phyloP scores from a whole-genome alignment of 2,888 invertebrate species.

The Gari tellinella region DNA sequence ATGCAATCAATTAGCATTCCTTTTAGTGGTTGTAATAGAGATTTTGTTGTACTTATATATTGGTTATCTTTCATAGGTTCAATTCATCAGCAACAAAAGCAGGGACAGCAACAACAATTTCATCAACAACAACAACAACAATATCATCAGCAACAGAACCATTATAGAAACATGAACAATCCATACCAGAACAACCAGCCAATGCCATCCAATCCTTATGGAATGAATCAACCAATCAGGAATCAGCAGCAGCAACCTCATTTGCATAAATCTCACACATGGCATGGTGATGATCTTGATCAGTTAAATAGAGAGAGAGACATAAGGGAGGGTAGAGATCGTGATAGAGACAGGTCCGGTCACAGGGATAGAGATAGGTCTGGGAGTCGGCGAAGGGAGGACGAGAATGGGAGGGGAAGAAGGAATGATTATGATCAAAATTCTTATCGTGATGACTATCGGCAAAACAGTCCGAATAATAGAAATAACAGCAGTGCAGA shows the following conservation, averaged over 20 bases:
- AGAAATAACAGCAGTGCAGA: constrained; percentile 14
- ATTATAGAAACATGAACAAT: constrained; percentile 15
- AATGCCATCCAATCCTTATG: constrained; percentile 43
- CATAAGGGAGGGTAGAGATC: constrained; percentile 9
- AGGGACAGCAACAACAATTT: constrained; percentile 33
- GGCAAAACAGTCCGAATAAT: constrained; percentile 14
- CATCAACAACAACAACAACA: constrained; percentile 11
- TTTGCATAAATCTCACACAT: constrained; percentile 61
- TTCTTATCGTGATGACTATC: constrained; percentile 6
- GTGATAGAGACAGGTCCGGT: constrained; percentile 14
- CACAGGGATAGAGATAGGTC: constrained; percentile 30
- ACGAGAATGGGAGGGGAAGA: constrained; percentile 2
- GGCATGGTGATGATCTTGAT: constrained; percentile 58
- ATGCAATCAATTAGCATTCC: too few species aligned
- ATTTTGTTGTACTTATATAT: not conserved
- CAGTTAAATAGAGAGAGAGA: constrained; percentile 12
- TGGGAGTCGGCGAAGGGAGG: constrained; percentile 7
- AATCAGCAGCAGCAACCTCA: constrained; percentile 10
- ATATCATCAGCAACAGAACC: constrained; percentile 1
- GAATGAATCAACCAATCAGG: constrained; percentile 32
- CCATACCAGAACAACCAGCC: constrained; percentile 18
- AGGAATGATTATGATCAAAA: constrained; percentile 1
- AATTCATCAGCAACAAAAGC: constrained; percentile 36
- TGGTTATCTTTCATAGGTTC: constrained; percentile 27
- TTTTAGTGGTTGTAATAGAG: too few species aligned